Evolutionary conservation across 2,797 vertebrate species (phyloP).

Genomic region (Psittacula derbiana): DNA sequence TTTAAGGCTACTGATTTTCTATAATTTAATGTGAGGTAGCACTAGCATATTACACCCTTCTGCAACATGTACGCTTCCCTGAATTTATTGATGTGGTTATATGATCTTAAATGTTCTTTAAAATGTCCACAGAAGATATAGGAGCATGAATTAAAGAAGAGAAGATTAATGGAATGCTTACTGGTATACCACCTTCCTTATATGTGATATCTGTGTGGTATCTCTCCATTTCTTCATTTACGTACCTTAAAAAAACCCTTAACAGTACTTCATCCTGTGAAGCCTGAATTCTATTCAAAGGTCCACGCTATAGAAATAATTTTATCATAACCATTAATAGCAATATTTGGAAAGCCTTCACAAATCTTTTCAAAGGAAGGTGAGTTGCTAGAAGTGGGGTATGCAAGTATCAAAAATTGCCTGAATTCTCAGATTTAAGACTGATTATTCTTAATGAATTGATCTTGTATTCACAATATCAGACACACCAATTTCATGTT

Average conservation of each 20-base stretch:
- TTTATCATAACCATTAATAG: background rate
- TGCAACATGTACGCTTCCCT: background rate
- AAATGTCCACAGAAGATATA: background rate
- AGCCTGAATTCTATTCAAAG: background rate
- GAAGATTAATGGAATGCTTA: background rate
- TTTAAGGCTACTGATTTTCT: background rate
- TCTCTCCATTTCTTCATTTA: background rate
- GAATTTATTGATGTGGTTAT: background rate
- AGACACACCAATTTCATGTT: background rate
- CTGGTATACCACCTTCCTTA: background rate
- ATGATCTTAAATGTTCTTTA: background rate
- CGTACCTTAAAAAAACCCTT: background rate
- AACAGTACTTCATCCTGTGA: background rate
- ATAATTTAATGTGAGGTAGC: background rate
- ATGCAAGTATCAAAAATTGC: background rate
- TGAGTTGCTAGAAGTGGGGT: background rate
- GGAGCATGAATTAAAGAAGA: background rate
- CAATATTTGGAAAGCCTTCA: background rate
- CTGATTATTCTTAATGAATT: background rate
- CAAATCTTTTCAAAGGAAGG: background rate
- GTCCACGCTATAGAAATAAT: background rate
- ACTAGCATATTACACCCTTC: background rate
- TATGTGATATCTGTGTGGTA: background rate
- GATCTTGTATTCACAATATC: background rate
- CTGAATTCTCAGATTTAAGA: background rate